These are phyloP conservation scores for Pseudolaguvia tuberculata DNA, from an alignment of 2,113 vertebrate species.

Conservation along the genomic window DNA sequence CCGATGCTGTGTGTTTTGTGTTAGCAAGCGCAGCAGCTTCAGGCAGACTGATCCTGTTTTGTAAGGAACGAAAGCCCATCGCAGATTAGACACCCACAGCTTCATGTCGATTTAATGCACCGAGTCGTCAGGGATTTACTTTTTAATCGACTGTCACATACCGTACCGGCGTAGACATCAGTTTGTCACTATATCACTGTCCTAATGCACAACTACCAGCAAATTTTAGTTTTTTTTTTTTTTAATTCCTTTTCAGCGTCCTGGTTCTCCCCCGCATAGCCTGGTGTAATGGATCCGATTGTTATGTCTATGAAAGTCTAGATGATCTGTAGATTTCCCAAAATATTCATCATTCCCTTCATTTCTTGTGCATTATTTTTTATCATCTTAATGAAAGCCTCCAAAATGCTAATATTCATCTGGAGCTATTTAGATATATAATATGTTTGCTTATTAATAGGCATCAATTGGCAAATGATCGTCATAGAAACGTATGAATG, in stretches of 20 bases:
- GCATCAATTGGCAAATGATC: too few relatives aligned
- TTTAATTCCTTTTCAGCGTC: not conserved
- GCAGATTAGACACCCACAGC: slow-evolving; percentile 74
- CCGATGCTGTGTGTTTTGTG: slow-evolving; percentile 63
- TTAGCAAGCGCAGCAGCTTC: slow-evolving; percentile 63
- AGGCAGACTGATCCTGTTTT: slow-evolving; percentile 71
- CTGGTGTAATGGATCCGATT: not conserved
- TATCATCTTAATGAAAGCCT: not conserved
- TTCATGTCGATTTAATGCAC: slow-evolving; percentile 71
- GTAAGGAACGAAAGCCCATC: slow-evolving; percentile 67
- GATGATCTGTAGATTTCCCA: not conserved
- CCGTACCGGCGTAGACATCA: slow-evolving; percentile 26
- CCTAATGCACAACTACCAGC: not conserved
- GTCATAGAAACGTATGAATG: too few relatives aligned
- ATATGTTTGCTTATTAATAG: not conserved
- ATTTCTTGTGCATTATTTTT: not conserved
- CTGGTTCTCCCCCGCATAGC: not conserved
- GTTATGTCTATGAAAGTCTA: not conserved
- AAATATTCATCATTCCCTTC: not conserved
- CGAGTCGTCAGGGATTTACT: slow-evolving; percentile 71
- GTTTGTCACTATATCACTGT: slow-evolving; percentile 38
- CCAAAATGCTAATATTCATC: not conserved
- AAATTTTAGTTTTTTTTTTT: not conserved
- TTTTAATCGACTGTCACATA: slow-evolving; percentile 45
- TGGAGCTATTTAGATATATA: not conserved